A percentile compares a stretch with the other conserved stretches of the same genome.
Evolutionary conservation across 2,797 vertebrate genomes (phyloP).

Genomic region (Adelosebastes latens): DNA sequence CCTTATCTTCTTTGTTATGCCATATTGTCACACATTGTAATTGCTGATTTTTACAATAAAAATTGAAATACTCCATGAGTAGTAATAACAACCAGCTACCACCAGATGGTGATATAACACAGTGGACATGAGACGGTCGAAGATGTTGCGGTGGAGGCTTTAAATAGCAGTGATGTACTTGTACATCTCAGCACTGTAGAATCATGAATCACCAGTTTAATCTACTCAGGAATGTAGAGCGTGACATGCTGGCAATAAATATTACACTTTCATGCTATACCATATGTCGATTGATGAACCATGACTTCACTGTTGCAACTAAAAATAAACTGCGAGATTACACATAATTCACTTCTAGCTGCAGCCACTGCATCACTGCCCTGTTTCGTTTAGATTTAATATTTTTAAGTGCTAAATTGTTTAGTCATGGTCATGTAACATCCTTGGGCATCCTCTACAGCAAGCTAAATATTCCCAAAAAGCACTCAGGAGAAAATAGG

Average conservation of each 20-base stretch:
- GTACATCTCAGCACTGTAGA: constrained; percentile 13
- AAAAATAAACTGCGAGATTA: background rate
- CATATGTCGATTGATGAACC: background rate
- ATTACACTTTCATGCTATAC: background rate
- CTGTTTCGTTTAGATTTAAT: background rate
- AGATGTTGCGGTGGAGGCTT: background rate
- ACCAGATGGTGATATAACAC: constrained; percentile 52
- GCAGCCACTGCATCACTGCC: too few species aligned
- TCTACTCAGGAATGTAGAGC: constrained; percentile 35
- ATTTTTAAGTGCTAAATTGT: background rate
- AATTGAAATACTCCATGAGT: background rate
- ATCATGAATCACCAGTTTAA: constrained; percentile 41
- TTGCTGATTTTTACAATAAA: too few species aligned
- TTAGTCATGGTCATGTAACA: background rate
- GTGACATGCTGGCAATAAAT: constrained; percentile 29
- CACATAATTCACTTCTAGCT: background rate
- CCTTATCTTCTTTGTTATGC: too few species aligned
- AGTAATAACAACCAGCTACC: constrained; percentile 33
- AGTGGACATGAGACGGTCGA: background rate
- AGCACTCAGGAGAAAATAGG: constrained; percentile 10
- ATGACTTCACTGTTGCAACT: background rate
- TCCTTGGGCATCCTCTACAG: background rate
- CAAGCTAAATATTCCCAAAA: constrained; percentile 14
- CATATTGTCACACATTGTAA: too few species aligned
- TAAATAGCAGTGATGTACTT: constrained; percentile 19